Percentiles rank a stretch among this genome's conserved stretches.
These are phyloP conservation scores for Eulemur mongoz DNA, from an alignment of 2,797 vertebrate genomes.

Conservation along the genomic window DNA sequence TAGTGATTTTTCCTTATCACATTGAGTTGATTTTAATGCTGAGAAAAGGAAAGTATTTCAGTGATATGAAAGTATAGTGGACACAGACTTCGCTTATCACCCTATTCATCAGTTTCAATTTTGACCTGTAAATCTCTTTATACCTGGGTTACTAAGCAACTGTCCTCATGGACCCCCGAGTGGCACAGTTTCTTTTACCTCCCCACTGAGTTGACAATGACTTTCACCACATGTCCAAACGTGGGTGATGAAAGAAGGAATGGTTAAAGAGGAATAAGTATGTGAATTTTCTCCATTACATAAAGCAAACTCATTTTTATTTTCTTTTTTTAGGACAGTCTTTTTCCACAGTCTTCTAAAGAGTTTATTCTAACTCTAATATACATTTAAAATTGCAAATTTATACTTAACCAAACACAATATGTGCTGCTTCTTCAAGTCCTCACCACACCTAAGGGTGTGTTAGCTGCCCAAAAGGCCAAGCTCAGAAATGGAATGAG, in stretches of 20 bases:
- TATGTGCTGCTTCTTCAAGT: neutral
- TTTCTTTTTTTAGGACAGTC: neutral
- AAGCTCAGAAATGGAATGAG: neutral
- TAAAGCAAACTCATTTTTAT: neutral
- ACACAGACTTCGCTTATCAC: fast-evolving
- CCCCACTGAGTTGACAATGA: neutral
- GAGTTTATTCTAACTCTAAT: neutral
- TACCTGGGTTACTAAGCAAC: neutral
- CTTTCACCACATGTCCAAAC: neutral
- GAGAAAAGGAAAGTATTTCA: neutral
- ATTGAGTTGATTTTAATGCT: neutral
- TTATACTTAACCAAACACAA: neutral
- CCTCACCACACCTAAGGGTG: neutral
- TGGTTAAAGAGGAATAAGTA: neutral
- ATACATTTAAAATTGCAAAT: neutral
- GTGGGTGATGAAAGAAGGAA: neutral
- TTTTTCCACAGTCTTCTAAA: neutral
- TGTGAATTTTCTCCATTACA: neutral
- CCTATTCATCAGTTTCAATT: neutral
- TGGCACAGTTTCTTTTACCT: neutral
- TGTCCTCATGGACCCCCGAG: neutral
- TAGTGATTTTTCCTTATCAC: neutral
- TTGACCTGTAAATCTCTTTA: neutral
- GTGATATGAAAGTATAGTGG: neutral
- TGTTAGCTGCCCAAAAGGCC: neutral